Evolutionary conservation across 2,113 vertebrate species (phyloP).

Genomic region (Tinamus guttatus): DNA sequence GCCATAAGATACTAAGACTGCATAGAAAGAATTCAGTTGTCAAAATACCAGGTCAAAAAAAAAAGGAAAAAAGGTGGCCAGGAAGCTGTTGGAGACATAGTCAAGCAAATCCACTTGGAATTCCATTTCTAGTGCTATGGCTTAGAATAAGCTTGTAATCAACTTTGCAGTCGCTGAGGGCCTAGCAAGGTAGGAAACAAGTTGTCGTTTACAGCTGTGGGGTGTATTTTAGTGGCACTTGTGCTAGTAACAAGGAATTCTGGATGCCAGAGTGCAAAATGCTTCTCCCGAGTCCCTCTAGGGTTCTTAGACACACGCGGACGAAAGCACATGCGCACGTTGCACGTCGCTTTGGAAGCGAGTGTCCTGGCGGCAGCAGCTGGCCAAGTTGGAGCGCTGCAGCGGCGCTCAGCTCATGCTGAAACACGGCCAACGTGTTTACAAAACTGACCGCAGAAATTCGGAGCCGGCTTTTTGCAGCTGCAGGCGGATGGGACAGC

Average conservation of each 20-base stretch:
- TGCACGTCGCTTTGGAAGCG: not conserved
- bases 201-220: not conserved
- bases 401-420: slow-evolving; percentile 22
- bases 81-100: not conserved
- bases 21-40: not conserved
- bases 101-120: not conserved
- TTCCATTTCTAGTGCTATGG: not conserved
- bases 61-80: fast-evolving
- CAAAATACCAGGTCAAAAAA: not conserved
- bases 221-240: not conserved
- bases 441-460: not conserved
- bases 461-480: slow-evolving; percentile 17
- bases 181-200: not conserved
- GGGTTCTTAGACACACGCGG: not conserved
- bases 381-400: slow-evolving; percentile 34
- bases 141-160: not conserved
- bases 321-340: not conserved
- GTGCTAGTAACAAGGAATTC: not conserved
- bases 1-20: not conserved
- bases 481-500: slow-evolving; percentile 6
- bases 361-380: slow-evolving; percentile 20
- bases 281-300: not conserved
- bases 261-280: not conserved
- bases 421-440: slow-evolving; percentile 52
- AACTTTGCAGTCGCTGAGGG: not conserved